Percentiles rank a stretch among this genome's conserved stretches.
These are phyloP conservation scores for Chorisops tibialis DNA, from an alignment of 2,888 invertebrate genomes.

Conservation along the genomic window DNA sequence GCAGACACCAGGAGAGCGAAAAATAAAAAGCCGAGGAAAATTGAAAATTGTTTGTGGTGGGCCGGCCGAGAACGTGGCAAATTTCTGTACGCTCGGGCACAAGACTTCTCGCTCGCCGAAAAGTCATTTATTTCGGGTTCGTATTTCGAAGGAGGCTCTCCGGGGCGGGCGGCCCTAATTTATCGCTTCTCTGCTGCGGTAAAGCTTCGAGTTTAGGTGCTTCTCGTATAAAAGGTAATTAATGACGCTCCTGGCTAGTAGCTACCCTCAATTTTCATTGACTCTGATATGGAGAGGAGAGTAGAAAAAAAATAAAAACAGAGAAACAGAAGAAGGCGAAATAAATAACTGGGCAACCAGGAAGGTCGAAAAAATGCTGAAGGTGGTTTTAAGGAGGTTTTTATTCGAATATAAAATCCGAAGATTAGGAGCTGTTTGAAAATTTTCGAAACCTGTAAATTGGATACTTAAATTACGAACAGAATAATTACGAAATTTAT, in stretches of 20 bases:
- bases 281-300: background rate
- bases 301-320: background rate
- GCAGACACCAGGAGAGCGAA: background rate
- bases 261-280: conserved; percentile 10
- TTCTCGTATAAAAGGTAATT: conserved; percentile 7
- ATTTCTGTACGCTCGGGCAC: background rate
- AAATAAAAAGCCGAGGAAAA: conserved; percentile 3
- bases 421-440: no score
- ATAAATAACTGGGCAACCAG: no score
- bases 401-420: no score
- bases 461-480: no score
- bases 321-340: background rate
- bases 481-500: no score
- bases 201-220: background rate
- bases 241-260: background rate
- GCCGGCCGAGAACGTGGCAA: background rate
- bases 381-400: no score
- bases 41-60: background rate
- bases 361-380: no score
- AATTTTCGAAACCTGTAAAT: no score
- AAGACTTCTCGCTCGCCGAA: conserved; percentile 8
- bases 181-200: background rate
- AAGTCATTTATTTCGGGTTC: conserved; percentile 10
- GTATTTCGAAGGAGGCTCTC: conserved; percentile 18
- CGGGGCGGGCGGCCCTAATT: background rate